Evolutionary conservation across 2,113 vertebrate genomes (phyloP), one percentile per base, ranked within the genome.

Genomic region (Blennius ocellaris): DNA sequence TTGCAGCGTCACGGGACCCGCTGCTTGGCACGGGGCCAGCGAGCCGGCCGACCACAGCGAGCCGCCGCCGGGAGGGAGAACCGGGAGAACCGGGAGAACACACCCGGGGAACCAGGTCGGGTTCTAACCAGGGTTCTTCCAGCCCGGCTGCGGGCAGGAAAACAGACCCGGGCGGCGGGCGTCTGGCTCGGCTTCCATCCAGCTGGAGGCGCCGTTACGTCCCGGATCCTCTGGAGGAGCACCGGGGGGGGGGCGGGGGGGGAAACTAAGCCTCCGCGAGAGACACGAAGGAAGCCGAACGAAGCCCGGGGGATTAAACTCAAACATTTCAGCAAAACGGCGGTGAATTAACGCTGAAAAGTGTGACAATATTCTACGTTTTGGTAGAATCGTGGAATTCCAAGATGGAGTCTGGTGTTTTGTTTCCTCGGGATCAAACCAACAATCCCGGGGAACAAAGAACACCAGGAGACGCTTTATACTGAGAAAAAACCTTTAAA

Each of bases 1-100:
- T 83, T n/a, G 43, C 36, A 0, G 2, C 41, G 87, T 91, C 90
- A 91, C 88, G 87, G 68, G 88, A 89, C 58, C 62, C 12, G 58
- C 58, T 0, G 41, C 41, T 36, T 52, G 59, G 66, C 59, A 11
- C 1, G 30, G 44, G 51, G 73, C 66, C 64, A 50, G 16, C 7
- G 51, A 54, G 11, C 0, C 39, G 49, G 48, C 54, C 49, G 11
- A 7, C 53, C 65, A 1, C 62, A 55, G 21, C n/a, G 73, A 60
- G 81, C 44, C 6, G 5, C 12, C n/a, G n/a, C n/a, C n/a, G n/a
- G n/a, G n/a, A n/a, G n/a, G n/a, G n/a, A n/a, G n/a, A 0, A 67
- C 12, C 64, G 45, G 79, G 71, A 69, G 82, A 85, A 57, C 37
- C 21, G 21, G 21, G 54, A 81, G 81, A 85, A 62, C 21, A 30